These are phyloP conservation scores for Plutella xylostella DNA, from an alignment of 2,888 invertebrate species.

Conservation along the genomic window DNA sequence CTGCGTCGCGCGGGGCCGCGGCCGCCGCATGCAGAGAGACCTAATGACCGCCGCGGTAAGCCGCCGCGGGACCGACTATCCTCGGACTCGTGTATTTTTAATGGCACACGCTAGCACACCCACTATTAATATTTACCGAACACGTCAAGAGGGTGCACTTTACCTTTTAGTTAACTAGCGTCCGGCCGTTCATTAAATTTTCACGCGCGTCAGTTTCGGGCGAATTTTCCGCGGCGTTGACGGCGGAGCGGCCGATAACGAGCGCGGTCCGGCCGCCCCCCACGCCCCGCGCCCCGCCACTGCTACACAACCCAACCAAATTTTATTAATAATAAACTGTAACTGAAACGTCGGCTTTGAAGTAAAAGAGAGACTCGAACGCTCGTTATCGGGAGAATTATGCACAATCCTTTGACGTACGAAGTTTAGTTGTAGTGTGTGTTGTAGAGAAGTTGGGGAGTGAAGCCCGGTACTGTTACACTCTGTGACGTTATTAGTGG, in stretches of 20 bases:
- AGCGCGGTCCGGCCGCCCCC: slow-evolving; percentile 48
- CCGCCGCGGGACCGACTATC: slow-evolving; percentile 38
- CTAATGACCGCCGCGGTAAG: slow-evolving; percentile 40
- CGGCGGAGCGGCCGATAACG: slow-evolving; percentile 42
- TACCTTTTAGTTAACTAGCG: slow-evolving; percentile 71
- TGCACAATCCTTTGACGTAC: slow-evolving; percentile 62
- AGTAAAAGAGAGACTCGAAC: slow-evolving; percentile 59
- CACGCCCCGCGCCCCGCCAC: slow-evolving; percentile 21
- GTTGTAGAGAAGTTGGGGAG: slow-evolving; percentile 10
- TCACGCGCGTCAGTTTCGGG: slow-evolving; percentile 70
- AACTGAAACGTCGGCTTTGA: slow-evolving; percentile 64
- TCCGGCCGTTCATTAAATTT: slow-evolving; percentile 71
- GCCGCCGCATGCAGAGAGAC: slow-evolving; percentile 38
- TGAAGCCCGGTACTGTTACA: neutral
- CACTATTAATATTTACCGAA: slow-evolving; percentile 70
- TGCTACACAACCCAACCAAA: slow-evolving; percentile 49
- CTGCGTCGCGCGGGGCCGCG: neutral
- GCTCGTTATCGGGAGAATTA: slow-evolving; percentile 64
- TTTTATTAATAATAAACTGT: slow-evolving; percentile 70
- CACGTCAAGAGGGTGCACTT: slow-evolving; percentile 71
- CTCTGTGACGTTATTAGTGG: neutral
- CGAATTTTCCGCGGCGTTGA: slow-evolving; percentile 68
- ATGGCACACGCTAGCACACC: slow-evolving; percentile 64
- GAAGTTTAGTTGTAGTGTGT: slow-evolving; percentile 32
- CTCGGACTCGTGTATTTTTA: slow-evolving; percentile 67